phyloP scores from a whole-genome alignment of 2,113 vertebrate genomes.

The Entomyzon cyanotis region DNA sequence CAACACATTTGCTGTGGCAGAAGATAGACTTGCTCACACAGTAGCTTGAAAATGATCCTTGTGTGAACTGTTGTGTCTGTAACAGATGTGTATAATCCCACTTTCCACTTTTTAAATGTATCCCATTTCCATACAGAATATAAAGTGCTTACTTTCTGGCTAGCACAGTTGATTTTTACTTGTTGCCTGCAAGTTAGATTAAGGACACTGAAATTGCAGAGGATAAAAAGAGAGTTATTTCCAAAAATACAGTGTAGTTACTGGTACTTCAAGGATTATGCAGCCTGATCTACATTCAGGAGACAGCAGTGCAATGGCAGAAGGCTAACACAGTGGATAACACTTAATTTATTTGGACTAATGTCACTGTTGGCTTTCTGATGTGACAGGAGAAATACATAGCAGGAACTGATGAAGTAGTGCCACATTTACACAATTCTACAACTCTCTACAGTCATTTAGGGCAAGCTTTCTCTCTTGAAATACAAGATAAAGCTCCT shows the following conservation, averaged over 20 bases:
- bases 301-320: background rate
- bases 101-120: background rate
- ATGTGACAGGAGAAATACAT: conserved; percentile 15
- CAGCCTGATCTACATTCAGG: conserved; percentile 26
- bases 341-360: conserved; percentile 60
- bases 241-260: conserved; percentile 1
- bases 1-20: background rate
- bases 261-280: conserved; percentile 4
- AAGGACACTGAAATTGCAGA: background rate
- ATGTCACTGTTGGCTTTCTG: conserved; percentile 37
- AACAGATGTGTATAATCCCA: background rate
- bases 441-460: background rate
- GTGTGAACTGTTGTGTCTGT: conserved; percentile 19
- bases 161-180: background rate
- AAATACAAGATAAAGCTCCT: background rate
- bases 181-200: background rate
- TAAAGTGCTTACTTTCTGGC: background rate
- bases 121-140: background rate
- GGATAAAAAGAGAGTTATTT: conserved; percentile 12
- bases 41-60: background rate
- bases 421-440: background rate
- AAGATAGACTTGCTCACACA: background rate
- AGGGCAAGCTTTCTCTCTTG: background rate
- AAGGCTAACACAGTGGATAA: conserved; percentile 28
- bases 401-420: background rate